A percentile compares a stretch with the other conserved stretches of the same genome.
phyloP scores from a whole-genome alignment of 2,797 vertebrate species.

The Syndactyla subalaris region DNA sequence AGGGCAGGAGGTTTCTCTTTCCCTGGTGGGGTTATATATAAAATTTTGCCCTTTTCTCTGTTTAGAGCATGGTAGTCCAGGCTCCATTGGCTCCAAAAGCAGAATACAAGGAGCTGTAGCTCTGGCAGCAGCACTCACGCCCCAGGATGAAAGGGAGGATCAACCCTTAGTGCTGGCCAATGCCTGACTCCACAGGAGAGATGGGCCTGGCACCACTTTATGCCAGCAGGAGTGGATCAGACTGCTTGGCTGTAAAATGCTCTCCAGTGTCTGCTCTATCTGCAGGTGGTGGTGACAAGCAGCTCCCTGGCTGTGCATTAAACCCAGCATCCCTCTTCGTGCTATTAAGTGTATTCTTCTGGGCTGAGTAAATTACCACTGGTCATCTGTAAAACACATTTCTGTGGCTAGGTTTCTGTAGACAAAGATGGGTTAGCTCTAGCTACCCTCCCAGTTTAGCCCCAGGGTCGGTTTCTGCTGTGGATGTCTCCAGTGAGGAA shows the following conservation, averaged over 20 bases:
- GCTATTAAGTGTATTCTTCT: conserved; percentile 35
- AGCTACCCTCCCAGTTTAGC: conserved; percentile 53
- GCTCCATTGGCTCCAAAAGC: background rate
- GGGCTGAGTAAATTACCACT: conserved; percentile 42
- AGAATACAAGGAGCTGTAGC: background rate
- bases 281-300: conserved; percentile 37
- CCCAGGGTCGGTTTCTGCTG: conserved; percentile 32
- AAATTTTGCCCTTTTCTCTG: background rate
- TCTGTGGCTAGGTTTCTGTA: conserved; percentile 55
- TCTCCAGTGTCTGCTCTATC: conserved; percentile 4
- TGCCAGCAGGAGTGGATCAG: background rate
- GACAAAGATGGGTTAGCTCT: conserved; percentile 56
- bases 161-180: background rate
- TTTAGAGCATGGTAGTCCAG: background rate
- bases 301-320: background rate
- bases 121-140: background rate
- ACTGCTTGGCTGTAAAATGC: background rate
- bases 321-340: conserved; percentile 16
- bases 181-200: background rate
- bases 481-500: conserved; percentile 47
- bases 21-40: background rate
- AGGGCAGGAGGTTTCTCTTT: background rate
- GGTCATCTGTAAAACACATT: conserved; percentile 72
- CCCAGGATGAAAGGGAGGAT: background rate
- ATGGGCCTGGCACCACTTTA: background rate